These are phyloP conservation scores for Microtus agrestis DNA, from an alignment of 2,797 vertebrate species.

Conservation along the genomic window DNA sequence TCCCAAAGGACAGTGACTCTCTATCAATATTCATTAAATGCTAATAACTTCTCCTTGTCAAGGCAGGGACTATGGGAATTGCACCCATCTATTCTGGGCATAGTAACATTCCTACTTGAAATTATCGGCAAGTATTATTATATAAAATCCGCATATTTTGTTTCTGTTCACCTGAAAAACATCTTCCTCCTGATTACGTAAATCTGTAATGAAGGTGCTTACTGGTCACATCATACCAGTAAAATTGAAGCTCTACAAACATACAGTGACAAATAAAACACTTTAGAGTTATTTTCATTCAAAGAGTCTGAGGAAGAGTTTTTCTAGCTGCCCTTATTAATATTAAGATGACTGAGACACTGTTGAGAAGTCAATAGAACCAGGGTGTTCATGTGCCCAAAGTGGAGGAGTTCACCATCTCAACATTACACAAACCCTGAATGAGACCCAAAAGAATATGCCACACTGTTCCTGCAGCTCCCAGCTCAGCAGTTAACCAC, in stretches of 20 bases:
- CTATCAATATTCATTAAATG: neutral
- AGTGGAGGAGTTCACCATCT: neutral
- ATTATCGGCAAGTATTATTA: neutral
- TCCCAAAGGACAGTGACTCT: neutral
- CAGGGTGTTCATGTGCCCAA: neutral
- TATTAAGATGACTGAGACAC: neutral
- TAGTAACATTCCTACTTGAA: neutral
- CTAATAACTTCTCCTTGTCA: neutral
- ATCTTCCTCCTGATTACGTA: neutral
- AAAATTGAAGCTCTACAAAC: slow-evolving; percentile 32
- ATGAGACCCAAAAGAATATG: neutral
- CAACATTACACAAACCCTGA: neutral
- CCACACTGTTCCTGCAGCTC: neutral
- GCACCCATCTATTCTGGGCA: neutral
- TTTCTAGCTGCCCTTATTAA: neutral
- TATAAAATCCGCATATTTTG: neutral
- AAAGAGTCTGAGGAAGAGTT: neutral
- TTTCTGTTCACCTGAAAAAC: neutral
- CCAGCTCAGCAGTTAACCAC: neutral
- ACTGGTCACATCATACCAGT: neutral
- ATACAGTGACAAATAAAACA: neutral
- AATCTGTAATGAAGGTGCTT: neutral
- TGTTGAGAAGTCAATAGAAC: neutral
- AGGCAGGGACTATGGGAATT: too few relatives aligned
- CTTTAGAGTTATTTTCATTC: slow-evolving; percentile 14